A percentile compares a stretch with the other conserved stretches of the same genome.
These are phyloP conservation scores for Lasioglossum zephyrum DNA, from an alignment of 2,888 invertebrate genomes.

Conservation along the genomic window DNA sequence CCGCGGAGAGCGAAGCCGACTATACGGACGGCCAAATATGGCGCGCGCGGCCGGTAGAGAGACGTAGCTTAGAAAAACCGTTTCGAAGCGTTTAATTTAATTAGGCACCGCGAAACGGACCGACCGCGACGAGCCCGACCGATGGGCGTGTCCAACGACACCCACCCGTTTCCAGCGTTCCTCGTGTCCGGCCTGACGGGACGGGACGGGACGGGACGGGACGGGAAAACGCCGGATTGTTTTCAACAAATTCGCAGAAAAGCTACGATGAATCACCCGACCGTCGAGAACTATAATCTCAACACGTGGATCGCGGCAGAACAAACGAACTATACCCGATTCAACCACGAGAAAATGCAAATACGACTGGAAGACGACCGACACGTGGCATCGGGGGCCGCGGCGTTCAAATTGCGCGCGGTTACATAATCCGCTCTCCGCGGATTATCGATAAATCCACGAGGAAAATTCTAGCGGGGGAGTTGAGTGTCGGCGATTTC, in stretches of 20 bases:
- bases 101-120: constrained; percentile 59
- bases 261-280: not conserved
- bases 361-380: constrained; percentile 9
- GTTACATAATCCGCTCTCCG: constrained; percentile 56
- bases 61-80: constrained; percentile 56
- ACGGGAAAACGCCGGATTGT: not conserved
- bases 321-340: not conserved
- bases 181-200: constrained; percentile 4
- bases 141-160: constrained; percentile 62
- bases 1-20: constrained; percentile 7
- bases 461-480: not conserved
- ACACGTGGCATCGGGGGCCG: constrained; percentile 60
- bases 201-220: not conserved
- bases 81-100: constrained; percentile 66
- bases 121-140: constrained; percentile 37
- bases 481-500: not conserved
- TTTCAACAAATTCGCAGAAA: constrained; percentile 9
- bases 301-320: not conserved
- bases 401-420: constrained; percentile 62
- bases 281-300: not conserved
- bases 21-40: constrained; percentile 72
- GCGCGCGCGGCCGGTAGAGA: constrained; percentile 68
- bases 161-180: constrained; percentile 53
- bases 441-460: constrained; percentile 35
- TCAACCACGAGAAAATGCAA: not conserved